Base-by-base conservation (phyloP, 2,113 vertebrate species). In the Oreotrochilus melanogaster region DNA sequence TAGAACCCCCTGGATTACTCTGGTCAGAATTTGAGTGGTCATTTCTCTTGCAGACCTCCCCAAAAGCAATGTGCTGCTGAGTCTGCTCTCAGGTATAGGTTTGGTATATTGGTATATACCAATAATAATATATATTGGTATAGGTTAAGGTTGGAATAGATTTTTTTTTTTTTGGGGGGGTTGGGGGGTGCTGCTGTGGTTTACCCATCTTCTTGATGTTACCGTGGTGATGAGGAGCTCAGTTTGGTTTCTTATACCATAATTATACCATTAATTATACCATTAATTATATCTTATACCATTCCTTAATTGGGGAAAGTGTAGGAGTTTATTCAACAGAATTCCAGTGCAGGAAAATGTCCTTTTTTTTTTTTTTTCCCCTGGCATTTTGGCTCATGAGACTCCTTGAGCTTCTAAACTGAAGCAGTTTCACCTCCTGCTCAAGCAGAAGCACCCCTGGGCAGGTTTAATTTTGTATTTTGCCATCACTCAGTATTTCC, bases 301-400 rank as follows among this genome's bases (percentile, higher is more conserved):
- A 1, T 25, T 79, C 17, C 7, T 18, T 3, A 2, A 9, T 4
- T 11, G 23, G 66, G 37, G 79, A 17, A 48, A 31, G 50, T 2
- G 5, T 14, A 10, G 7, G 27, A 42, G 33, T 10, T 35, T 11
- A 14, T 37, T 69, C 11, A 2, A 4, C 11, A 7, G 25, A 37
- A 17, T 10, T 14, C 1, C 18, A 3, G 57, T 1, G 18, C 39
- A 24, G 62, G 58, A 33, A 23, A 24, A 8, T 5, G 0, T 0
- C 45, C 18, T 47, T 19, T 21, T 47, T 47, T 39, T 39, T 39
- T 11, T 39, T 39, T 39, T 39, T 39, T 39, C 39, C 39, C 45
- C 45, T 10, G 45, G 11, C 10, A 4, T 1, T 15, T 31, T 7
- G 69, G 30, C 0, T 43, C 10, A 1, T 0, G 51, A 42, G 56